Evolutionary conservation across 2,888 invertebrate genomes (phyloP), one percentile per base, ranked within the genome.

Genomic region (Oxytorus armatus): DNA sequence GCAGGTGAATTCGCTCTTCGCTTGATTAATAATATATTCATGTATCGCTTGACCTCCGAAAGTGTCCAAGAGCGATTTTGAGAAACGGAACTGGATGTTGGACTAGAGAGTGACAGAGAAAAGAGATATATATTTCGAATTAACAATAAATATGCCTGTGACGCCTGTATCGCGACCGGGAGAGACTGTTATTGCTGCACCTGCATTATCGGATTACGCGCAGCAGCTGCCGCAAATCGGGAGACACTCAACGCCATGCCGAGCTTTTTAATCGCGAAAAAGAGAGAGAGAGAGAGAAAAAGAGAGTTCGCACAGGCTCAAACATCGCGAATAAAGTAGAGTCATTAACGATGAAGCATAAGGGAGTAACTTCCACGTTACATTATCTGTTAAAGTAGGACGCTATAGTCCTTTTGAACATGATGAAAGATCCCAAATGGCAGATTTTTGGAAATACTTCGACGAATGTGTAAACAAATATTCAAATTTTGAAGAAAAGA

Each of bases 181-280:
- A 65, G 29, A 33, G 65, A 33, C 11, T 33, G 81, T 77, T n/a
- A n/a, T n/a, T 83, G 83, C 80, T 85, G 85, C 88, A 88, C 87
- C 88, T 88, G 88, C 86, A 86, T 88, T 87, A 88, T 88, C 87
- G 84, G 86, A 85, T 88, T 88, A 86, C 87, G 78, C 49, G 21
- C 36, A 69, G 86, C 88, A 86, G 86, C 88, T 88, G 88, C 81
- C 83, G 63, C 14, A 59, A 81, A 69, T 80, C 73, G 73, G 39
- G 57, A 61, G 42, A 18, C 55, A 47, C 74, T 29, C 14, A 10
- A 29, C 23, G 49, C 21, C 36, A 59, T 42, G 47, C 47, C 68
- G 74, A 73, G 75, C 78, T 74, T 74, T 73, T 61, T 29, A 44
- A 51, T n/a, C 23, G 47, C 66, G 53, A 44, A n/a, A n/a, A n/a